These are phyloP conservation scores for Stercorarius parasiticus DNA, from an alignment of 2,113 vertebrate genomes.

Conservation along the genomic window DNA sequence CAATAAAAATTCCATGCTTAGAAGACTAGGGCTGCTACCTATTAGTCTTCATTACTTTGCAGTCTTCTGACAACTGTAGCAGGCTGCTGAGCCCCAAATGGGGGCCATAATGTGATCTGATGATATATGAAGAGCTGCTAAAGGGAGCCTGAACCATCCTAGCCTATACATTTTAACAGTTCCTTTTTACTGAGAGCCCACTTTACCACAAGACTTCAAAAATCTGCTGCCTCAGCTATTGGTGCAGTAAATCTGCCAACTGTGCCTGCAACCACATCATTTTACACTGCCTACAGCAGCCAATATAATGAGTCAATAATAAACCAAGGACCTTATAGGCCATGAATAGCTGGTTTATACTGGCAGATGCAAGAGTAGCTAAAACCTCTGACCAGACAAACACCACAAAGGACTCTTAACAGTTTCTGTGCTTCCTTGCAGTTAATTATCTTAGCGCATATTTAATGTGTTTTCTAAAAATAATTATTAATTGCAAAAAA, in stretches of 20 bases:
- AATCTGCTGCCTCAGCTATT: conserved; percentile 85
- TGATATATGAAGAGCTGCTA: conserved; percentile 93
- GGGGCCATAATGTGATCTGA: conserved; percentile 91
- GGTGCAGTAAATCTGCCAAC: conserved; percentile 85
- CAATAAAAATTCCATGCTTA: conserved; percentile 91
- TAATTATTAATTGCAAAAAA: conserved; percentile 59
- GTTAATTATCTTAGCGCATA: conserved; percentile 54
- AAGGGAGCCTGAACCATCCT: conserved; percentile 86
- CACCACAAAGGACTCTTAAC: conserved; percentile 61
- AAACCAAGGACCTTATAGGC: conserved; percentile 77
- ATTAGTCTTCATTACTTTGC: conserved; percentile 95
- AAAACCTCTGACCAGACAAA: conserved; percentile 73
- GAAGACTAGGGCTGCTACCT: conserved; percentile 84
- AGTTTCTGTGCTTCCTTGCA: conserved; percentile 30
- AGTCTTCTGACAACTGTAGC: conserved; percentile 90
- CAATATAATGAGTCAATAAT: conserved; percentile 85
- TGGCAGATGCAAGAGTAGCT: conserved; percentile 67
- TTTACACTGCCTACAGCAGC: conserved; percentile 81
- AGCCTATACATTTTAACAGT: conserved; percentile 85
- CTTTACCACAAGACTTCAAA: conserved; percentile 86
- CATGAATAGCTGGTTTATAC: conserved; percentile 77
- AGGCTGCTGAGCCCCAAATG: conserved; percentile 91
- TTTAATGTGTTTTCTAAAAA: conserved; percentile 59
- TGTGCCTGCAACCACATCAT: conserved; percentile 79
- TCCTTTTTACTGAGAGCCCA: conserved; percentile 83